Base-by-base conservation (phyloP, 2,113 vertebrate species). In the Oenanthe oenanthe region DNA sequence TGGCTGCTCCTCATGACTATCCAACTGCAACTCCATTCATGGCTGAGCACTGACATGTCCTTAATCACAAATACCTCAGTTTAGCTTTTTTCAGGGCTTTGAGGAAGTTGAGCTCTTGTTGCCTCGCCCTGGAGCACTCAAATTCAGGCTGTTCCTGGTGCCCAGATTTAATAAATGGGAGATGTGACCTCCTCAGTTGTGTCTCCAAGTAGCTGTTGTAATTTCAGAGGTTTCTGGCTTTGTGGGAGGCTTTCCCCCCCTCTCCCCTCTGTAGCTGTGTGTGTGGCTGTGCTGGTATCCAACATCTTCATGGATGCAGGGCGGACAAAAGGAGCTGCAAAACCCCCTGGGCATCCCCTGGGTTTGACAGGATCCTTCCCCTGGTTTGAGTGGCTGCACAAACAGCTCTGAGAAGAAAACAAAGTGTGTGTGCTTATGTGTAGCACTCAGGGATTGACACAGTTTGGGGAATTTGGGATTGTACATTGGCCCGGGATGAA, bases 291-390 rank as follows among this genome's bases (percentile, higher is more conserved):
- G n/a, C 51, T 83, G 5, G 0, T 31, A 62, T 36, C 79, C 4
- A 5, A 48, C 58, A 42, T 17, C 34, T 70, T 88, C 79, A 53
- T 0, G 0, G 60, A 74, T 77, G 57, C 0, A 0, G 58, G 34
- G 31, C 7, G 42, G 63, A 36, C 68, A n/a, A 63, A 82, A 67
- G 1, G 9, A 88, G n/a, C 79, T 0, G 0, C 51, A 8, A 6
- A 42, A 47, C 18, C 77, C 67, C 3, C 1, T 66, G 51, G 63
- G 47, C 54, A 24, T 58, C 51, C 54, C 0, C 0, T 54, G 42
- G 53, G 29, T 61, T 40, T 66, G 63, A 50, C 50, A 48, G 36
- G 29, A 62, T 87, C 14, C 3, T 77, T 60, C 26, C 15, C 47
- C 51, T 34, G 8, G 14, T 58, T 71, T 51, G 48, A 61, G 65